Evolutionary conservation across 2,797 vertebrate genomes (phyloP).

Genomic region (Sardinella longiceps): DNA sequence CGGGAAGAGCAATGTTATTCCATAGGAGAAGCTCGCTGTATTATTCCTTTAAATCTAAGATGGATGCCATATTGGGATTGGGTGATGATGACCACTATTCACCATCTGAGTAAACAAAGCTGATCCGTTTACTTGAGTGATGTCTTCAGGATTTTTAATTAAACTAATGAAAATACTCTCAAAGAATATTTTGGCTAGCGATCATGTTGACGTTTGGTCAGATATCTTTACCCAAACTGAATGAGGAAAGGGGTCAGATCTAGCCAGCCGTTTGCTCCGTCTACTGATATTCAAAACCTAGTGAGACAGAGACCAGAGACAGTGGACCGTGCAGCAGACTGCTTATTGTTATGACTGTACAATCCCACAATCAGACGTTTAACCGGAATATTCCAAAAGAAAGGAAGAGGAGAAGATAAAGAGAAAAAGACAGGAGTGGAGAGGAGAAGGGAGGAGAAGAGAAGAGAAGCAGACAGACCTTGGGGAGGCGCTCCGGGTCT

Average conservation of each 20-base stretch:
- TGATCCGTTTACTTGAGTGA: not conserved
- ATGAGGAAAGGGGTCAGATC: not conserved
- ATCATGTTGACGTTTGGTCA: not conserved
- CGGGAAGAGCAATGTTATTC: not conserved
- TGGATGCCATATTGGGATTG: not conserved
- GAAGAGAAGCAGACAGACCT: constrained; percentile 72
- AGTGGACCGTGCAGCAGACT: not conserved
- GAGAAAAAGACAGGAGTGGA: not conserved
- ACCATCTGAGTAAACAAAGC: not conserved
- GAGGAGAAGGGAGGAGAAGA: not conserved
- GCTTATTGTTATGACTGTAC: too few relatives aligned
- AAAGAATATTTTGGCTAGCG: not conserved
- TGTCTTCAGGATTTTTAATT: not conserved
- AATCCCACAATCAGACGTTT: too few relatives aligned
- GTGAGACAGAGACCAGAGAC: not conserved
- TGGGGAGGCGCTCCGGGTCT: constrained; percentile 95
- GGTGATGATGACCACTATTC: not conserved
- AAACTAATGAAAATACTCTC: not conserved
- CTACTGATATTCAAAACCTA: not conserved
- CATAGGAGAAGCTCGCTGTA: too few relatives aligned
- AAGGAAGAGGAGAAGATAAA: not conserved
- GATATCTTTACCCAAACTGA: not conserved
- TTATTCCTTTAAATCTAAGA: not conserved
- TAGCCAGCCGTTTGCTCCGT: not conserved
- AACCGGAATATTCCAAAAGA: not conserved